Evolutionary conservation across 2,113 vertebrate species (phyloP).

Genomic region (Castor canadensis): DNA sequence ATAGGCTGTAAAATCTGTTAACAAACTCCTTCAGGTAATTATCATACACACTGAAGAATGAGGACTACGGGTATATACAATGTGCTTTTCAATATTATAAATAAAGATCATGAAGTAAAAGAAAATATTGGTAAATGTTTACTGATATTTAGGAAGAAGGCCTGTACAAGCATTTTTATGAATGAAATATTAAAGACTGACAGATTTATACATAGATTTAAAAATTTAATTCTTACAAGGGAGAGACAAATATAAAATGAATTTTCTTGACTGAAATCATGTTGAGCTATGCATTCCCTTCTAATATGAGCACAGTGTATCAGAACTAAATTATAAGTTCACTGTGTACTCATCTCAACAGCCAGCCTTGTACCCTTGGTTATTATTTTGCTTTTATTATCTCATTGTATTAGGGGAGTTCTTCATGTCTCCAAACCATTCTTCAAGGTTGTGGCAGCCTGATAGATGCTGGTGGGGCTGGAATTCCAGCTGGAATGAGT

Average conservation of each 20-base stretch:
- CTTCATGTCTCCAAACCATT: not conserved
- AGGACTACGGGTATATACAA: not conserved
- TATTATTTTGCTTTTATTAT: not conserved
- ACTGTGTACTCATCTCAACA: not conserved
- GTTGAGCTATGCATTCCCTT: not conserved
- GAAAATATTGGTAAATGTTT: constrained; percentile 16
- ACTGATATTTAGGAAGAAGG: constrained; percentile 3
- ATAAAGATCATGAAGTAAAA: not conserved
- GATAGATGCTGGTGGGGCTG: not conserved
- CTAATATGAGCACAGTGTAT: constrained; percentile 9
- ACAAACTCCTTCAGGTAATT: not conserved
- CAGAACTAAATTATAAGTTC: constrained; percentile 10
- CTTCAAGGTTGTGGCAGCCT: not conserved
- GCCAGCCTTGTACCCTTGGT: not conserved
- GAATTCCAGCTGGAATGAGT: not conserved
- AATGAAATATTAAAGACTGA: not conserved
- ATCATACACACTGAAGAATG: not conserved
- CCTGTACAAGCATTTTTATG: not conserved
- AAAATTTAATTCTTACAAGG: too few relatives aligned
- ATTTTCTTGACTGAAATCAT: not conserved
- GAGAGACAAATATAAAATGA: not conserved
- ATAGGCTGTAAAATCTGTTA: not conserved
- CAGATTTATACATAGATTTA: not conserved
- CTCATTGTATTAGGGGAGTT: not conserved
- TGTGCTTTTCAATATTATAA: not conserved